Percentiles rank a stretch among this genome's conserved stretches.
These are phyloP conservation scores for Chrysogorgia sp. DNA, from an alignment of 92 coral and sea anemone species.

Conservation along the genomic window DNA sequence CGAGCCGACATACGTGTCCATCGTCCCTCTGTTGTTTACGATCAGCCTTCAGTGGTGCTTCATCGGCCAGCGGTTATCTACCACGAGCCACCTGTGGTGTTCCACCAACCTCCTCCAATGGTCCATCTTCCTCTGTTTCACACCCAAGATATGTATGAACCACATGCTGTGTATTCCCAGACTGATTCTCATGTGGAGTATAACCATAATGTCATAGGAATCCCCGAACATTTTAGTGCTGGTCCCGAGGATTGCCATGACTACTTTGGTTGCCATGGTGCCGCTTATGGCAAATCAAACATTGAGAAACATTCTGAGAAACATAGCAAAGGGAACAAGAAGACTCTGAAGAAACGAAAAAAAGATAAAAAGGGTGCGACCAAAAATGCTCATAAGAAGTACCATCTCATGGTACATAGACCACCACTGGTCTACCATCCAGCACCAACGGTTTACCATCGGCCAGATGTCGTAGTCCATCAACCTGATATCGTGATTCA, in stretches of 20 bases:
- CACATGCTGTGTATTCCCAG: constrained; percentile 75
- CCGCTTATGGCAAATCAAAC: constrained; percentile 77
- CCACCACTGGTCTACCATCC: constrained; percentile 86
- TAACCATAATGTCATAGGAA: constrained; percentile 73
- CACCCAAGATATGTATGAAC: constrained; percentile 77
- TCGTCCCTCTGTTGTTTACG: constrained; percentile 87
- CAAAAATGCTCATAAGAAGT: constrained; percentile 72
- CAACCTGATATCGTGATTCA: constrained; percentile 94
- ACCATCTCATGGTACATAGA: constrained; percentile 74
- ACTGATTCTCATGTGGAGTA: constrained; percentile 66
- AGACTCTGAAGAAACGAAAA: not conserved
- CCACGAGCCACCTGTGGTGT: constrained; percentile 82
- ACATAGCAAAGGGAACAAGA: constrained; percentile 16
- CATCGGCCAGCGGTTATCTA: constrained; percentile 86
- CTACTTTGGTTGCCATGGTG: constrained; percentile 51
- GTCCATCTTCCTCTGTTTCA: constrained; percentile 82
- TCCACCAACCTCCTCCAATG: constrained; percentile 93
- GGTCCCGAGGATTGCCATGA: constrained; percentile 30
- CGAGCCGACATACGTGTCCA: constrained; percentile 88
- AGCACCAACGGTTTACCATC: constrained; percentile 86
- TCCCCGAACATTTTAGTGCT: constrained; percentile 67
- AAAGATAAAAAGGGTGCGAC: constrained; percentile 30
- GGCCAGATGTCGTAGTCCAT: constrained; percentile 88
- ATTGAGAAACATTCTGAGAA: constrained; percentile 45
- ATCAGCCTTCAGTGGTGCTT: constrained; percentile 82